Base-by-base conservation (phyloP, 1,140 invertebrate species). In the Maconellicoccus hirsutus region DNA sequence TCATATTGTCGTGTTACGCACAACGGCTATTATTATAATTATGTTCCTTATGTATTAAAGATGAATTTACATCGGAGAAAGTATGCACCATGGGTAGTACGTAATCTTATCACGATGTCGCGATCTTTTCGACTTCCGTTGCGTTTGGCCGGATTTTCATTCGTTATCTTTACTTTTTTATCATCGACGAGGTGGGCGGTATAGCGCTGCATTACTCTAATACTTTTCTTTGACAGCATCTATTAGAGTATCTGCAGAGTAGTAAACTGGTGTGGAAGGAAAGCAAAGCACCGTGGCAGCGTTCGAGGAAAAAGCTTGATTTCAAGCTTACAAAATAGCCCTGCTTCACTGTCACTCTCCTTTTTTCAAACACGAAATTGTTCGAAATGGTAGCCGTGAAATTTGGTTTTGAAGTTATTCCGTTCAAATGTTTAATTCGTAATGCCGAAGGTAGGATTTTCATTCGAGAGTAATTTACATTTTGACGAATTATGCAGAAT, bases 1-100 rank as follows among this genome's bases (percentile, higher is more conserved):
- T 52, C 42, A 52, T 52, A 52, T 52, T 52, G 42, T 52, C 42
- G 42, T 52, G n/a, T 52, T 52, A 52, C n/a, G 16, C 42, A 52
- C 42, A 52, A 52, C 42, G n/a, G n/a, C 42, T 52, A 52, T 52
- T 52, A 52, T 52, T 52, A 52, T 52, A n/a, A n/a, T n/a, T n/a
- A 52, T 16, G n/a, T 4, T 52, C 42, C 42, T 52, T 52, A 52
- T 16, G 42, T 52, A 52, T 52, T 52, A 52, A 8, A 52, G 42
- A 52, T 8, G 42, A 52, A 52, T 52, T 52, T 52, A 8, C 42
- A 16, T 16, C 2, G 42, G n/a, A 6, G 42, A 52, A 19, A 8
- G 42, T 52, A 52, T n/a, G n/a, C 29, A 33, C 3, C 12, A 33
- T 52, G 2, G n/a, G 42, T 8, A 52, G 42, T 52, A 33, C 12